Evolutionary conservation across 2,797 vertebrate species (phyloP).

Genomic region (Phrynocephalus guinanensis): DNA sequence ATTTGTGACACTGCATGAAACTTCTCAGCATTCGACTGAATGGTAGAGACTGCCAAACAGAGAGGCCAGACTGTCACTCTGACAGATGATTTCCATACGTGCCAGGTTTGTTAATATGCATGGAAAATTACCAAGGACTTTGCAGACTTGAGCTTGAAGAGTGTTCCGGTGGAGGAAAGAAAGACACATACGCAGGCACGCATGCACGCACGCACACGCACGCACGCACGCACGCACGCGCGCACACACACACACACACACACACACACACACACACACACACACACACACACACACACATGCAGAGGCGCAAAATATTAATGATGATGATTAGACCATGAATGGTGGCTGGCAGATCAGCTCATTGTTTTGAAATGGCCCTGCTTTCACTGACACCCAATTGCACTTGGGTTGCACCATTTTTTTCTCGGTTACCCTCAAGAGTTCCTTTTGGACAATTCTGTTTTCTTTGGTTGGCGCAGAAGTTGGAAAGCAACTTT

Average conservation of each 20-base stretch:
- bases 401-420: neutral
- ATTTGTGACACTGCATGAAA: slow-evolving; percentile 39
- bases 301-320: neutral
- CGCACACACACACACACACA: too few relatives aligned
- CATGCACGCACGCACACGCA: too few relatives aligned
- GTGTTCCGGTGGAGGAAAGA: neutral
- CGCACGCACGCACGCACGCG: too few relatives aligned
- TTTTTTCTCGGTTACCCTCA: neutral
- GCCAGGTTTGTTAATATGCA: slow-evolving; percentile 29
- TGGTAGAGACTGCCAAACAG: slow-evolving; percentile 7
- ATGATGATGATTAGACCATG: neutral
- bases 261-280: too few relatives aligned
- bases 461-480: neutral
- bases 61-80: slow-evolving; percentile 29
- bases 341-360: neutral
- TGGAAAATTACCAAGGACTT: slow-evolving; percentile 30
- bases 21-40: slow-evolving; percentile 29
- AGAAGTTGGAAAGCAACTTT: neutral
- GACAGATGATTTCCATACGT: slow-evolving; percentile 12
- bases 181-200: neutral
- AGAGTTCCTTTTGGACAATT: neutral
- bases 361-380: neutral
- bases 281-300: neutral
- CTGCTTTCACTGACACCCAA: neutral
- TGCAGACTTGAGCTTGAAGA: slow-evolving; percentile 29